Conservation (phyloP, 2,888 invertebrate species). For the Agrenia bidenticulata region DNA sequence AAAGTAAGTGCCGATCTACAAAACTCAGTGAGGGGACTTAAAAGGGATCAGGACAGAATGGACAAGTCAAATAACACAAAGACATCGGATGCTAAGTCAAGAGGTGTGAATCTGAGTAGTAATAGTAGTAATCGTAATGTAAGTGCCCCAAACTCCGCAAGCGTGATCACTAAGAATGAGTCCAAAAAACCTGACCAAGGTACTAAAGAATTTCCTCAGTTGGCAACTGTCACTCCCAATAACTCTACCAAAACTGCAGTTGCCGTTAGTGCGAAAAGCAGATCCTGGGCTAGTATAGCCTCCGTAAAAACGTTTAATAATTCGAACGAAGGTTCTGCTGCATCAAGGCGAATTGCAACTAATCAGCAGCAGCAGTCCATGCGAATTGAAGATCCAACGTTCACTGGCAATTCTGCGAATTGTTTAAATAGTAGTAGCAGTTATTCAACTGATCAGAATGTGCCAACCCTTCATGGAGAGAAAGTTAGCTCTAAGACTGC, state of each 20-base stretch:
- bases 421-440: conserved; percentile 1
- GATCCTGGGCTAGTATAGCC: conserved; percentile 52
- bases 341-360: neutral
- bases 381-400: neutral
- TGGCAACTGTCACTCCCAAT: neutral
- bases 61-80: conserved; percentile 5
- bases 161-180: neutral
- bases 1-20: conserved; percentile 38
- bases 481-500: neutral
- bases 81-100: conserved; percentile 23
- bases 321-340: conserved; percentile 32
- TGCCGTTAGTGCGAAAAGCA: conserved; percentile 19
- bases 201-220: conserved; percentile 9
- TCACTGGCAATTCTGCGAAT: neutral
- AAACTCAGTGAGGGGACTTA: conserved; percentile 13
- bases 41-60: conserved; percentile 16
- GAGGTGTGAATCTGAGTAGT: conserved; percentile 25
- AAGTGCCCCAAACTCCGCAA: conserved; percentile 24
- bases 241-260: conserved; percentile 6
- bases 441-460: conserved; percentile 16
- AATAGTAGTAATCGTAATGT: conserved; percentile 29
- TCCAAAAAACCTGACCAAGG: neutral
- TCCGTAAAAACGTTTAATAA: conserved; percentile 33
- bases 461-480: conserved; percentile 34
- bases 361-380: neutral